Evolutionary conservation across 2,888 invertebrate genomes (phyloP), one percentile per base, ranked within the genome.

Genomic region (Trissolcus brochymenae): DNA sequence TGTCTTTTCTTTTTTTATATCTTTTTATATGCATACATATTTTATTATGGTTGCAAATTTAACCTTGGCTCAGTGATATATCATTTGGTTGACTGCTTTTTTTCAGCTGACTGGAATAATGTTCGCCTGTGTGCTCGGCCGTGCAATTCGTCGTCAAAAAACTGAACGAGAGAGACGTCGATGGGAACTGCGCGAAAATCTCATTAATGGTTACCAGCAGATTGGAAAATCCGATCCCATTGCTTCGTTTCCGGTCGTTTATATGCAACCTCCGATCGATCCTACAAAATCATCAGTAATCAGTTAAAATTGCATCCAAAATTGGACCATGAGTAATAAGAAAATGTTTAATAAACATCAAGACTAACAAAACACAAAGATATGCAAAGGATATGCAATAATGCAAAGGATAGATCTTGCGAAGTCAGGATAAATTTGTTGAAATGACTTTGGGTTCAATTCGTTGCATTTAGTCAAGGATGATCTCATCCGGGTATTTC

Each of bases 81-180:
- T 43, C 43, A 43, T 43, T 43, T 43, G n/a, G 2, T 9, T 43
- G 43, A 4, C 16, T 49, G 16, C 21, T 53, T 29, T 43, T 65
- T 75, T 76, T 11, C 90, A 95, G 95, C 90, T 97, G 53, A 91
- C 97, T 84, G 97, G 97, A 80, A 94, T 97, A 59, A 91, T 96
- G 78, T 96, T 97, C 87, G 95, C 98, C 1, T 95, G 95, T 88
- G 95, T 96, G 90, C 90, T 98, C 88, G 97, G 96, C 72, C 93
- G 94, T 86, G 94, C 96, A 2, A 94, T 98, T 85, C 94, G 95
- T 74, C 92, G 92, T 78, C 93, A 95, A 75, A 95, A 95, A 88
- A 92, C 93, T 0, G 93, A 94, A 82, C 92, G 93, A 46, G 93
- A 93, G 84, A 92, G 93, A 68, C 91, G 94, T 61, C 92, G 92